These are phyloP conservation scores for Aphaenogaster rudis DNA, from an alignment of 1,140 invertebrate species.

Conservation along the genomic window DNA sequence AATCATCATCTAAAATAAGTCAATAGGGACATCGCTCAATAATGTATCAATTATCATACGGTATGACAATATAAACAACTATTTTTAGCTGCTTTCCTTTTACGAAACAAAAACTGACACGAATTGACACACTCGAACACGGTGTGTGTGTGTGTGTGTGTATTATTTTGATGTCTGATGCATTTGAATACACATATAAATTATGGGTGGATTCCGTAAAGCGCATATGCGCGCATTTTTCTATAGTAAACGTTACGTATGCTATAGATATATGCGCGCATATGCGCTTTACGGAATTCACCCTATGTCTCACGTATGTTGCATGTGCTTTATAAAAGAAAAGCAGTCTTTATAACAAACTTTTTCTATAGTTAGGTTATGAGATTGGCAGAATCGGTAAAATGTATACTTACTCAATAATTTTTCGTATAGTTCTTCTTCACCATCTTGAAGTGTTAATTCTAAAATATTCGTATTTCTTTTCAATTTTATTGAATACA, in stretches of 20 bases:
- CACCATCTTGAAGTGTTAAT: neutral
- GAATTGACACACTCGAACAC: neutral
- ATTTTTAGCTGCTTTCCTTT: too few species aligned
- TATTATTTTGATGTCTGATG: slow-evolving; percentile 1
- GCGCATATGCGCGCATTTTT: too few species aligned
- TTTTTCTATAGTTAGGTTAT: neutral
- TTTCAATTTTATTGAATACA: neutral
- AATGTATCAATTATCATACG: too few species aligned
- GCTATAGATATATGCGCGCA: too few species aligned
- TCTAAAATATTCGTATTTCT: neutral
- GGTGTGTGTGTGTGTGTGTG: neutral
- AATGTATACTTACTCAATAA: slow-evolving; percentile 1
- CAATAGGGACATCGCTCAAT: too few species aligned
- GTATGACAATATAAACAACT: too few species aligned
- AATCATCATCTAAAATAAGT: neutral
- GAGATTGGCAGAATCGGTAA: neutral
- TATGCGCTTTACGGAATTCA: too few species aligned
- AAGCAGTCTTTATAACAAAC: neutral
- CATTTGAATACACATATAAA: neutral
- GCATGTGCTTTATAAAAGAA: neutral
- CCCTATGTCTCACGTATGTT: neutral
- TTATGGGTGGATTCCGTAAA: neutral
- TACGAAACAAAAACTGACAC: too few species aligned
- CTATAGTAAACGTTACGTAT: too few species aligned
- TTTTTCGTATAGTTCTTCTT: neutral